A percentile compares a stretch with the other conserved stretches of the same genome.
Conservation (phyloP, 2,797 vertebrate genomes). For the Chelonia mydas region DNA sequence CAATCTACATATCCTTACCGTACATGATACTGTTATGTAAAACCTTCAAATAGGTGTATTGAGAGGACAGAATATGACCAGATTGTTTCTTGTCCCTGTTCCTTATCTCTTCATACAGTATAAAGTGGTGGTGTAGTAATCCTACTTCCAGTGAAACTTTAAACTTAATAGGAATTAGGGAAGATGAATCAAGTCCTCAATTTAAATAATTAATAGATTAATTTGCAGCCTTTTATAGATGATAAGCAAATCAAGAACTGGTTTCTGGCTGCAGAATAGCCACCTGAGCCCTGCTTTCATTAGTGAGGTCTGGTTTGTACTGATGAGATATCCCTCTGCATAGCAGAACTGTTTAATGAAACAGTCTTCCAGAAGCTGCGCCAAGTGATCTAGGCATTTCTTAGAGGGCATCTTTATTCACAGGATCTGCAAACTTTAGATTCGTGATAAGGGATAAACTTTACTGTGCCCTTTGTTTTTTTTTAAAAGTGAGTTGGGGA, state of each 20-base stretch:
- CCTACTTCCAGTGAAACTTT: background rate
- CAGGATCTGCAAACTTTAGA: background rate
- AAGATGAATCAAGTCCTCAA: slow-evolving; percentile 23
- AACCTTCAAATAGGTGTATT: background rate
- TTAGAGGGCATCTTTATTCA: background rate
- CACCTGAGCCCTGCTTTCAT: background rate
- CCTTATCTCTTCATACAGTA: background rate
- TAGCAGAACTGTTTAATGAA: background rate
- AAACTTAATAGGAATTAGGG: slow-evolving; percentile 12
- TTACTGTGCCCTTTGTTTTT: background rate
- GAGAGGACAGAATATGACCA: background rate
- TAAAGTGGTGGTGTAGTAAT: slow-evolving; percentile 27
- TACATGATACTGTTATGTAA: fast-evolving
- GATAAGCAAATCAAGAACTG: background rate
- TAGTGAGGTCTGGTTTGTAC: background rate
- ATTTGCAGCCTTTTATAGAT: background rate
- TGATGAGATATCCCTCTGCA: background rate
- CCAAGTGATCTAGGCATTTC: background rate
- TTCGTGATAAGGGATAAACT: background rate
- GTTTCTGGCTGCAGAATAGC: background rate
- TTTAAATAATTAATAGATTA: background rate
- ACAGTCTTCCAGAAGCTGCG: background rate
- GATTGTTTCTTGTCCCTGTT: background rate
- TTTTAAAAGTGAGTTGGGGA: background rate
- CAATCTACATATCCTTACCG: fast-evolving